phyloP scores from a whole-genome alignment of 1,140 invertebrate genomes.

The Drosophila melanica region DNA sequence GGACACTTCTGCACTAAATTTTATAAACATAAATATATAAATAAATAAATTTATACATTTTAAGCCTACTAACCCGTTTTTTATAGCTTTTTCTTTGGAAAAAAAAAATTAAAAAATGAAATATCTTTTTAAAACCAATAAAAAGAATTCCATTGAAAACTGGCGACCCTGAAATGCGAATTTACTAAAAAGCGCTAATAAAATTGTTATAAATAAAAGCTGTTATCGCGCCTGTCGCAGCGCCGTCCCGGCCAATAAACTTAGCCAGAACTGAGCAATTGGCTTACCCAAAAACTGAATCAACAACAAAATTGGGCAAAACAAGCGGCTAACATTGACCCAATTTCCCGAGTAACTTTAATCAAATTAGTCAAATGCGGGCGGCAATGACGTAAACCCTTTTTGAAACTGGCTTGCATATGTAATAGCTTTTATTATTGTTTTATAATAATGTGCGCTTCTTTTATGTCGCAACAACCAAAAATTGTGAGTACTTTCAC shows the following conservation, averaged over 20 bases:
- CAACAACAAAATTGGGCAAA: slow-evolving; percentile 58
- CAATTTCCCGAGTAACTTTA: slow-evolving; percentile 42
- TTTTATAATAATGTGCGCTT: slow-evolving; percentile 16
- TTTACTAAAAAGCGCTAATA: slow-evolving; percentile 18
- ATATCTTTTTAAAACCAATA: neutral
- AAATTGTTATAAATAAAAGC: slow-evolving; percentile 24
- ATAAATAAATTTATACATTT: too few species aligned
- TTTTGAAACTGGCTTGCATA: neutral
- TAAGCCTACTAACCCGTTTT: too few species aligned
- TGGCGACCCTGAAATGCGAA: slow-evolving; percentile 27
- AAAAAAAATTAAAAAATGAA: neutral
- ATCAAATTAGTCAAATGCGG: slow-evolving; percentile 60
- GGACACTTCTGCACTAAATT: too few species aligned
- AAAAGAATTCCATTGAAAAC: slow-evolving; percentile 22
- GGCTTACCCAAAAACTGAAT: slow-evolving; percentile 20
- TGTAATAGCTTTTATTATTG: slow-evolving; percentile 32
- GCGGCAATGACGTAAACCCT: slow-evolving; percentile 50
- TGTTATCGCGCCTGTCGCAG: slow-evolving; percentile 22
- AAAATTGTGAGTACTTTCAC: slow-evolving; percentile 64
- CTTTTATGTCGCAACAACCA: slow-evolving; percentile 39
- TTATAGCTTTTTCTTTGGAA: too few species aligned
- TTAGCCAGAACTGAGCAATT: slow-evolving; percentile 3
- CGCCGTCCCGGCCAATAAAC: slow-evolving; percentile 22
- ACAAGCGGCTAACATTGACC: slow-evolving; percentile 67
- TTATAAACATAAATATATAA: too few species aligned